Evolutionary conservation across 2,888 invertebrate species (phyloP).

Genomic region (Apodemia mormo): DNA sequence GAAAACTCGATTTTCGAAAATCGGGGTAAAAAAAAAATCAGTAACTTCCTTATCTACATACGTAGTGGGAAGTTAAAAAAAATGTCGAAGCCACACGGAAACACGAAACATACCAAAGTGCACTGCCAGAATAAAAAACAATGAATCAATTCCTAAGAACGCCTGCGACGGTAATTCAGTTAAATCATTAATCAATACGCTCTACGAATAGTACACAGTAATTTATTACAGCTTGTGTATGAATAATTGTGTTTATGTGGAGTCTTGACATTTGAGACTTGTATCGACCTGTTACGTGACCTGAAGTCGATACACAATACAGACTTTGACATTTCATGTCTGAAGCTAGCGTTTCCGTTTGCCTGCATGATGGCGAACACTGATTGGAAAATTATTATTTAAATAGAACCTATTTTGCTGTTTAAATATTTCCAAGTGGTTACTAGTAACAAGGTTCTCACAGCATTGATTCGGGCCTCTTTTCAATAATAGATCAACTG

Average conservation of each 20-base stretch:
- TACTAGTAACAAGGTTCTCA: too few species aligned
- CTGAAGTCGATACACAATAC: slow-evolving; percentile 20
- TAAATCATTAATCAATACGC: too few species aligned
- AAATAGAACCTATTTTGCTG: slow-evolving; percentile 1
- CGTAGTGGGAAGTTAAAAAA: too few species aligned
- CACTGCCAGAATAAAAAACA: not conserved
- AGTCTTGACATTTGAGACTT: slow-evolving; percentile 36
- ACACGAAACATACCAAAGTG: too few species aligned
- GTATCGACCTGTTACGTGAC: slow-evolving; percentile 31
- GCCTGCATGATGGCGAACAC: slow-evolving; percentile 1
- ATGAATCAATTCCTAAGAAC: not conserved
- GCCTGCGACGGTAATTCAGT: not conserved
- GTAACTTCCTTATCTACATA: too few species aligned
- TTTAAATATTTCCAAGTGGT: too few species aligned
- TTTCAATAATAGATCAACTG: too few species aligned
- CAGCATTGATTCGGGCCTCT: too few species aligned
- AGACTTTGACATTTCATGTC: slow-evolving; percentile 37
- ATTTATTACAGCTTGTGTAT: slow-evolving; percentile 13
- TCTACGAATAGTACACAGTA: not conserved
- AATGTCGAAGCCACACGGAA: too few species aligned
- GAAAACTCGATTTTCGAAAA: too few species aligned
- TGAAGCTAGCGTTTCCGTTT: slow-evolving; percentile 21
- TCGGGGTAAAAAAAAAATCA: too few species aligned
- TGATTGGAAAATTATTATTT: slow-evolving; percentile 21
- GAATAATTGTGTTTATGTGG: slow-evolving; percentile 24